Base-by-base conservation (phyloP, 1,140 invertebrate species). In the Mycetomoellerius zeteki region DNA sequence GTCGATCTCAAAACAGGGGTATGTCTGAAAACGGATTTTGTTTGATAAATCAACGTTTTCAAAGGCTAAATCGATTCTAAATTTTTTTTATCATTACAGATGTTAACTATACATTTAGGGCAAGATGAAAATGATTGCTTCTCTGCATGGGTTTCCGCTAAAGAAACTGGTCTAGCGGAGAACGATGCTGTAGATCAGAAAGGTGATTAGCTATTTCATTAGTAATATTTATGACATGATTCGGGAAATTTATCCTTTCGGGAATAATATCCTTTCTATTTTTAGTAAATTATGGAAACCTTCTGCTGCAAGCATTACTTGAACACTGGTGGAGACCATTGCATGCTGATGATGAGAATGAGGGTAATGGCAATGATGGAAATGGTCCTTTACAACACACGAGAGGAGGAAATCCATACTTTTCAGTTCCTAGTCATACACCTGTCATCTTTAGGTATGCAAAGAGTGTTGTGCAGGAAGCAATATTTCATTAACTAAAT, bases 121-220 rank as follows among this genome's bases (percentile, higher is more conserved):
- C 98, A 98, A 95, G 99, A 99, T 94, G 99, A 99, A 96, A 98
- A 98, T 1, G 99, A 99, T 93, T 99, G 99, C 94, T 98, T 99
- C 93, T 97, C 99, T 50, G 99, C 99, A 4, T 99, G 99, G 99
- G 98, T 99, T 2, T 99, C 99, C 69, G 98, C 98, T 0, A 99
- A 98, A 94, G 99, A 99, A 93, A 98, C 98, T 52, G 99, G 98
- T 2, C 96, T 99, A 76, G 97, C 97, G 58, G 96, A 96, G 81
- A 96, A 96, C 89, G 97, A 97, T 92, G 97, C 97, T 89, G 97
- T 97, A 90, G 99, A 99, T 96, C 98, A 98, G 93, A 99, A 98
- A 97, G 97, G 97, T 97, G 95, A 75, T 27, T 37, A 81, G n/a
- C 43, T 69, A 14, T 75, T 86, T 77, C 14, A 37, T 30, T 76